These are phyloP conservation scores for Characodon lateralis DNA, from an alignment of 2,797 vertebrate species.

Conservation along the genomic window DNA sequence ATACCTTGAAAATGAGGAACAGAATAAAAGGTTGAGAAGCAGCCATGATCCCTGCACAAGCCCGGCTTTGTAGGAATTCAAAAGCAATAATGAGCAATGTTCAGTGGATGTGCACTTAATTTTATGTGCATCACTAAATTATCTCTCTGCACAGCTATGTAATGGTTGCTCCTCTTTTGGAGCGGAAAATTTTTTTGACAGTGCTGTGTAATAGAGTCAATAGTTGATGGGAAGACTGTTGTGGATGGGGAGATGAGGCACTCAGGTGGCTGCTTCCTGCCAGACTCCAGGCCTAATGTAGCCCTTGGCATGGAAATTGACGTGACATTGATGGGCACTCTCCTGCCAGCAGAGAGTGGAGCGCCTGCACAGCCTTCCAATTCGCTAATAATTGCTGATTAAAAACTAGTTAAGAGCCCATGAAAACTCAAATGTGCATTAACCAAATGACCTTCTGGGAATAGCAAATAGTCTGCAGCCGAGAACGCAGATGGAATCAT, in stretches of 20 bases:
- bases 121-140: constrained; percentile 78
- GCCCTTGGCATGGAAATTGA: constrained; percentile 83
- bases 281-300: constrained; percentile 73
- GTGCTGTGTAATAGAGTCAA: constrained; percentile 79
- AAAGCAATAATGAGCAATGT: constrained; percentile 76
- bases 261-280: constrained; percentile 77
- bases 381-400: constrained; percentile 93
- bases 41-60: constrained; percentile 48
- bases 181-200: constrained; percentile 80
- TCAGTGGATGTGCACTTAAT: constrained; percentile 75
- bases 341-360: constrained; percentile 72
- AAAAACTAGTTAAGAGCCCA: constrained; percentile 93
- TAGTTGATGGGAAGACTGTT: constrained; percentile 74
- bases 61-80: constrained; percentile 64
- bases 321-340: constrained; percentile 86
- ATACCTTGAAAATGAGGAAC: constrained; percentile 58
- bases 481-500: constrained; percentile 53
- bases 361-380: constrained; percentile 77
- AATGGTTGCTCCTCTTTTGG: constrained; percentile 78
- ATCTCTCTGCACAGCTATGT: constrained; percentile 75
- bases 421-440: constrained; percentile 91
- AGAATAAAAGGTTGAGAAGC: constrained; percentile 53
- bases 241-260: constrained; percentile 73
- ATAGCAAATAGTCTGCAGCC: constrained; percentile 69
- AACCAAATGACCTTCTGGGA: constrained; percentile 86